Conservation (phyloP, 1,140 invertebrate species). For the Oncopeltus fasciatus region DNA sequence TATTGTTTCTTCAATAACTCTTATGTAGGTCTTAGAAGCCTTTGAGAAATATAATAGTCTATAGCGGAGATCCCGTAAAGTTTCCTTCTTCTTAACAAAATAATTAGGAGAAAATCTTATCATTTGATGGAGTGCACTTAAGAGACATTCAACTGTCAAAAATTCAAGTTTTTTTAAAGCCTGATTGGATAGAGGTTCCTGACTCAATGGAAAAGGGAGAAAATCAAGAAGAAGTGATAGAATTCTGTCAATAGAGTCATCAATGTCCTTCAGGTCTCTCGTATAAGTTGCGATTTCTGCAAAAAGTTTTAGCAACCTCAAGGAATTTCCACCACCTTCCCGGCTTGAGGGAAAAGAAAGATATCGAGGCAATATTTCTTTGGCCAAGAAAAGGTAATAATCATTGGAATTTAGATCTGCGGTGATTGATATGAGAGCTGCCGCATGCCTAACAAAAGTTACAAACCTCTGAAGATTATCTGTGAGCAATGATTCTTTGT, state of each 20-base stretch:
- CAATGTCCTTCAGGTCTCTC: slow-evolving; percentile 57
- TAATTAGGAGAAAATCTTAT: slow-evolving; percentile 65
- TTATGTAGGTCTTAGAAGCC: slow-evolving; percentile 84
- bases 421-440: not conserved
- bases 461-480: not conserved
- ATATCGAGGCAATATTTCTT: slow-evolving; percentile 59
- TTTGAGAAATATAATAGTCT: slow-evolving; percentile 82
- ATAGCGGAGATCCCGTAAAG: slow-evolving; percentile 74
- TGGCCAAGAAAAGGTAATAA: slow-evolving; percentile 76
- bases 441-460: not conserved
- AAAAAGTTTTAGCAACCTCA: slow-evolving; percentile 73
- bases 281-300: slow-evolving; percentile 68
- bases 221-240: slow-evolving; percentile 61
- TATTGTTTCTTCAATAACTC: slow-evolving; percentile 74
- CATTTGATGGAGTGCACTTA: slow-evolving; percentile 80
- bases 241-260: slow-evolving; percentile 56
- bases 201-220: slow-evolving; percentile 57
- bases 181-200: slow-evolving; percentile 34
- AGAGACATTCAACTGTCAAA: slow-evolving; percentile 82
- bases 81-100: slow-evolving; percentile 54
- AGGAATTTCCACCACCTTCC: slow-evolving; percentile 51
- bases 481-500: too few relatives aligned
- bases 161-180: slow-evolving; percentile 67
- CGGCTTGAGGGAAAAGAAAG: slow-evolving; percentile 24
- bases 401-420: slow-evolving; percentile 72